Evolutionary conservation across 2,797 vertebrate genomes (phyloP).

Genomic region (Gambusia yucatana): DNA sequence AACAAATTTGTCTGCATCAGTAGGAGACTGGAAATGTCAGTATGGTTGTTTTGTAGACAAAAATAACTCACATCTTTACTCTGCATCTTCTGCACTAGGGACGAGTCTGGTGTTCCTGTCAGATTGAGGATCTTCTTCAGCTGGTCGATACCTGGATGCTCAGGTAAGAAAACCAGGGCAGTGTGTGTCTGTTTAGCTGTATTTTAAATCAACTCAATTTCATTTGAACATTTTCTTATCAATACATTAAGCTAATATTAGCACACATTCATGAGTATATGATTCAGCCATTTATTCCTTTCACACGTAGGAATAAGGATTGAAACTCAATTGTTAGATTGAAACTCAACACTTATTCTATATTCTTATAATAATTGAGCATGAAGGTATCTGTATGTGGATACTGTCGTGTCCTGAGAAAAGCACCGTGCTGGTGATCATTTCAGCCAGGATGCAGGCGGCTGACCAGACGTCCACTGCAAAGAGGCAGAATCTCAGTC

Average conservation of each 20-base stretch:
- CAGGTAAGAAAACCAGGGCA: constrained; percentile 49
- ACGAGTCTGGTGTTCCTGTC: constrained; percentile 80
- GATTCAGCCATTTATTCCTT: not conserved
- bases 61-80: constrained; percentile 81
- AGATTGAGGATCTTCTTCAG: constrained; percentile 83
- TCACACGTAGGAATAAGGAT: not conserved
- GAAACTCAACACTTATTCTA: not conserved
- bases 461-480: constrained; percentile 88
- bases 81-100: constrained; percentile 85
- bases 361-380: not conserved
- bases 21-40: not conserved
- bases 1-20: not conserved
- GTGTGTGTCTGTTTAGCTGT: not conserved
- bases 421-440: constrained; percentile 83
- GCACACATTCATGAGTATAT: not conserved
- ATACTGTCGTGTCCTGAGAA: constrained; percentile 87
- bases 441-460: constrained; percentile 86
- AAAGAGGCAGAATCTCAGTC: constrained; percentile 11
- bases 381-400: constrained; percentile 51
- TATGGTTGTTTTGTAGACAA: not conserved
- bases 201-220: not conserved
- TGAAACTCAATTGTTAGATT: not conserved
- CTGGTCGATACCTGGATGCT: constrained; percentile 83
- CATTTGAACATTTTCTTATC: not conserved
- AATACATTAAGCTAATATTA: not conserved